A percentile compares a stretch with the other conserved stretches of the same genome.
phyloP scores from a whole-genome alignment of 37 sponge, comb jelly and placozoan genomes.

The Axinella damicornis region DNA sequence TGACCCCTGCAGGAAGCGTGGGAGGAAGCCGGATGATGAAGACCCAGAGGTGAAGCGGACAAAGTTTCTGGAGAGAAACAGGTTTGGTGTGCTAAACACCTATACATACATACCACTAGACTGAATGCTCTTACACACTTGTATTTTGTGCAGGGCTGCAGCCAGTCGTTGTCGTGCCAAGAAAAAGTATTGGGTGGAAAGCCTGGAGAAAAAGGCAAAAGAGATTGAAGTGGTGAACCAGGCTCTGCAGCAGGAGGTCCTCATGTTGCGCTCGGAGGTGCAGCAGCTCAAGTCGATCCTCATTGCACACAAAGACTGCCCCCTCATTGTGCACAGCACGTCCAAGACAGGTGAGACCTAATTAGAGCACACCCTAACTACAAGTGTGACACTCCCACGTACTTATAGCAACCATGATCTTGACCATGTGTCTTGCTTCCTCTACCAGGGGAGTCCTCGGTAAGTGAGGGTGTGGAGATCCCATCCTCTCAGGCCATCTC shows the following conservation, averaged over 20 bases:
- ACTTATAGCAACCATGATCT: too few species aligned
- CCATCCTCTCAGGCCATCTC: too few species aligned
- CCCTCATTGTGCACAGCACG: conserved; percentile 70
- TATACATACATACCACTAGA: too few species aligned
- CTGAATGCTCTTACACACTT: too few species aligned
- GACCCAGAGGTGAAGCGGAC: conserved; percentile 88
- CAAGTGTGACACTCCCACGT: too few species aligned
- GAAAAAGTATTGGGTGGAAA: conserved; percentile 90
- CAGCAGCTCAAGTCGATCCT: conserved; percentile 91
- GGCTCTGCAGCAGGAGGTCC: conserved; percentile 74
- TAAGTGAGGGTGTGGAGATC: too few species aligned
- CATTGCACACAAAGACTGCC: conserved; percentile 92
- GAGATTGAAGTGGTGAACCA: conserved; percentile 64
- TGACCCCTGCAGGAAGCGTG: conserved; percentile 43
- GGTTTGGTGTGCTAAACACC: conserved; percentile 24
- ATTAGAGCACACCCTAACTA: too few species aligned
- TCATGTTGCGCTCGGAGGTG: conserved; percentile 76
- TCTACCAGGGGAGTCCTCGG: too few species aligned
- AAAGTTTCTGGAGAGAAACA: conserved; percentile 87
- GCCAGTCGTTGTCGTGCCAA: conserved; percentile 88
- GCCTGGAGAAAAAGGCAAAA: conserved; percentile 80
- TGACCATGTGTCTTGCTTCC: too few species aligned
- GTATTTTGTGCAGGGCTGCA: conserved; percentile 67
- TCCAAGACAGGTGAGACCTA: too few species aligned
- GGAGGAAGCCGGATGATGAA: conserved; percentile 78